These are phyloP conservation scores for Oxystoma pomonae DNA, from an alignment of 2,888 invertebrate species.

Conservation along the genomic window DNA sequence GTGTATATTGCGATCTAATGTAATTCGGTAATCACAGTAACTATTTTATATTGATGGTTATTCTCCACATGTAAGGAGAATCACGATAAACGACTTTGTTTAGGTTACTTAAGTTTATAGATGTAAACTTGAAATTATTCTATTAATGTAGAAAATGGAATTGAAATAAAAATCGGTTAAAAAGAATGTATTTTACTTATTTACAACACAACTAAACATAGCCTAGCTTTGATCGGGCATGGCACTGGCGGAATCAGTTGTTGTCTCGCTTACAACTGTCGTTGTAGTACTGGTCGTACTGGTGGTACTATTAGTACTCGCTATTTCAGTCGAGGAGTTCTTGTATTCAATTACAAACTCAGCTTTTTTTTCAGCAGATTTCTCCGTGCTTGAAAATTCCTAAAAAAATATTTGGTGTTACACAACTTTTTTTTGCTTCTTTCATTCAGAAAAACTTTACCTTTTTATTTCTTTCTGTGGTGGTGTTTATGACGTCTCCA, in stretches of 20 bases:
- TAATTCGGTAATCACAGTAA: conserved; percentile 6
- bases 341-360: not conserved
- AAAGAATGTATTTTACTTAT: conserved; percentile 27
- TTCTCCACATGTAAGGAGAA: conserved; percentile 41
- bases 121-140: conserved; percentile 30
- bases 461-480: no score
- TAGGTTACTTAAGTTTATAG: conserved; percentile 32
- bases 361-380: not conserved
- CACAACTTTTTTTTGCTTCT: no score
- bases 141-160: conserved; percentile 47
- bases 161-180: conserved; percentile 47
- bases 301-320: not conserved
- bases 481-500: not conserved
- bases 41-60: conserved; percentile 45
- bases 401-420: no score
- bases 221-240: no score
- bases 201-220: no score
- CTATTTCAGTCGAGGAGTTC: not conserved
- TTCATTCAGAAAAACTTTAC: no score
- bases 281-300: not conserved
- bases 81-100: conserved; percentile 29
- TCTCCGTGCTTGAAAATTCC: no score
- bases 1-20: conserved; percentile 3
- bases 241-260: not conserved
- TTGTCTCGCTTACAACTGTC: not conserved